Conservation (phyloP, 2,888 invertebrate genomes). For the Scaptomyza flava region DNA sequence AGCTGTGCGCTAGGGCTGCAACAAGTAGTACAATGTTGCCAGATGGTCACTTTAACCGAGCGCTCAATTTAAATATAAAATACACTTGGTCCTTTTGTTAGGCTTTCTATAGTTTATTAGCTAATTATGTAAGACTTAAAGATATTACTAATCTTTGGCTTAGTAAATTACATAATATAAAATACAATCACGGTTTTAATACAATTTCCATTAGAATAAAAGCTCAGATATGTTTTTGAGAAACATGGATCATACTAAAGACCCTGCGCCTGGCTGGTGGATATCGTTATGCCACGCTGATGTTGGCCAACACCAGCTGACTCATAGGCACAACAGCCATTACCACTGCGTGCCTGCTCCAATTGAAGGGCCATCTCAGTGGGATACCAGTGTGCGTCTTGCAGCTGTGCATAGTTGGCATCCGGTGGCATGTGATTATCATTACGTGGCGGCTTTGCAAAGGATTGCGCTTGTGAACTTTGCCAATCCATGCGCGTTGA, state of each 20-base stretch:
- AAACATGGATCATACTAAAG: constrained; percentile 33
- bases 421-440: constrained; percentile 45
- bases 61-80: constrained; percentile 17
- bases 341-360: constrained; percentile 45
- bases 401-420: constrained; percentile 49
- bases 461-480: constrained; percentile 49
- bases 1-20: constrained; percentile 50
- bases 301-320: constrained; percentile 54
- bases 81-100: background rate
- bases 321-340: constrained; percentile 64
- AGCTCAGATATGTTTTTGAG: background rate
- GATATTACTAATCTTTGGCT: constrained; percentile 66
- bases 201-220: constrained; percentile 42
- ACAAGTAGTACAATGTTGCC: constrained; percentile 19
- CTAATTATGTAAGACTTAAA: constrained; percentile 26
- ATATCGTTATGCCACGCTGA: constrained; percentile 58
- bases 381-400: constrained; percentile 63
- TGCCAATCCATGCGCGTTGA: constrained; percentile 69
- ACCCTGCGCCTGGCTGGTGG: constrained; percentile 62
- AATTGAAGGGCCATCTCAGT: constrained; percentile 56
- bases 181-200: constrained; percentile 61
- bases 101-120: constrained; percentile 40
- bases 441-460: constrained; percentile 48
- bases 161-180: constrained; percentile 52
- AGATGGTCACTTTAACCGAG: background rate